Evolutionary conservation across 35 echinoderm and acorn worm species (phyloP), one percentile per base, ranked within the genome.

Genomic region (Holothuria glaberrima): DNA sequence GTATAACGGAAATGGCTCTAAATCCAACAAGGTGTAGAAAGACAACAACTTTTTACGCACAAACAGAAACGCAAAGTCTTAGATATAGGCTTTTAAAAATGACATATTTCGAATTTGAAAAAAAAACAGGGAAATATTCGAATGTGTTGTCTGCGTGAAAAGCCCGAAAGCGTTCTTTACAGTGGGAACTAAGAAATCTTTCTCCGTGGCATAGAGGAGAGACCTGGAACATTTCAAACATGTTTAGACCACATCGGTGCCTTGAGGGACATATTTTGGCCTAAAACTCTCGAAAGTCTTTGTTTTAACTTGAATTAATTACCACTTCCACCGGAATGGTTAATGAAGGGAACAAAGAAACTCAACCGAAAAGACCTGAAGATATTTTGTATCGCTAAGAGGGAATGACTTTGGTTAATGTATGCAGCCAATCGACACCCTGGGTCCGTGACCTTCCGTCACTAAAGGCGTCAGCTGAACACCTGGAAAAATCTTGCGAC

Each of bases 301-400:
- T 76, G 72, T 76, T 76, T 76, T 76, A 76, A 76, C 33, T 76
- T 76, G 72, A 76, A 76, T 76, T 41, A 76, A 76, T 76, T 76
- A 76, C 72, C 72, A 44, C 72, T 45, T 76, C 72, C 21, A 76
- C 32, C 34, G 72, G 30, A 30, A 50, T 45, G 46, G 13, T 76
- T 76, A 76, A 76, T 76, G 72, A 76, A 25, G n/a, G 24, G 36
- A 44, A 76, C 72, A 76, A 76, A 76, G 72, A 45, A 41, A 18
- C 22, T 21, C 34, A 38, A 45, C 72, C 72, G 72, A 76, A 76
- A 76, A 76, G 72, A 45, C 72, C 72, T 9, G 33, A 33, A 76
- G 72, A 76, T 76, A 76, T 76, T 76, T 76, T 76, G 72, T 22
- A 44, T 76, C 72, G 32, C 33, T 76, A 44, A 76, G 34, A 76